Evolutionary conservation across 2,797 vertebrate genomes (phyloP), one percentile per base, ranked within the genome.

Genomic region (Sebastes iracundus): DNA sequence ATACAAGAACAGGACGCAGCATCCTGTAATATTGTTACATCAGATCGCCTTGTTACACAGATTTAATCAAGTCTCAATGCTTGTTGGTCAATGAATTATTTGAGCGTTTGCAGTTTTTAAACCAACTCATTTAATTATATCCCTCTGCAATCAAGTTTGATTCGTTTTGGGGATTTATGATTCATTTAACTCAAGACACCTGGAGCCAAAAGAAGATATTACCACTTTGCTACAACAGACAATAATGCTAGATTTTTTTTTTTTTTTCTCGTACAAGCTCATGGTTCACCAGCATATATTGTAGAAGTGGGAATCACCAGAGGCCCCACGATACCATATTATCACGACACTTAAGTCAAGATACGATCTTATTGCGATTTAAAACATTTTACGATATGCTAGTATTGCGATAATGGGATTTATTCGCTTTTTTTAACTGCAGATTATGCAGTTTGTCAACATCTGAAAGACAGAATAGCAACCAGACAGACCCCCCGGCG

Each of bases 1-100:
- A 25, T 9, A 7, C 74, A 46, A 56, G n/a, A 69, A 75, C 74
- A 69, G 33, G 28, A 70, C 5, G 73, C 77, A 4, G 75, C 60
- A 53, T 18, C 61, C 1, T 60, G 58, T 70, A 73, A 52, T 7
- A 35, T 4, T n/a, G 16, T 74, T 23, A 20, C 32, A 25, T 75
- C 73, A 55, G 32, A 75, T 22, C 16, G 2, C 30, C 61, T 46
- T 12, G 75, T 65, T 16, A 55, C 53, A 23, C 53, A 55, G 10
- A 55, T 13, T 56, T 23, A 23, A 56, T 23, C 11, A 23, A 23
- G 22, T 23, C 22, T 56, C 10, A 23, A 56, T 56, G 0, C 53
- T 53, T 30, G 25, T 18, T 49, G 53, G 53, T 28, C 68, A 16
- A 59, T 64, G 33, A 59, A 72, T 72, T 6, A 75, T 35, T 55